These are phyloP conservation scores for Oxycera nigricornis DNA, from an alignment of 2,888 invertebrate genomes.

Conservation along the genomic window DNA sequence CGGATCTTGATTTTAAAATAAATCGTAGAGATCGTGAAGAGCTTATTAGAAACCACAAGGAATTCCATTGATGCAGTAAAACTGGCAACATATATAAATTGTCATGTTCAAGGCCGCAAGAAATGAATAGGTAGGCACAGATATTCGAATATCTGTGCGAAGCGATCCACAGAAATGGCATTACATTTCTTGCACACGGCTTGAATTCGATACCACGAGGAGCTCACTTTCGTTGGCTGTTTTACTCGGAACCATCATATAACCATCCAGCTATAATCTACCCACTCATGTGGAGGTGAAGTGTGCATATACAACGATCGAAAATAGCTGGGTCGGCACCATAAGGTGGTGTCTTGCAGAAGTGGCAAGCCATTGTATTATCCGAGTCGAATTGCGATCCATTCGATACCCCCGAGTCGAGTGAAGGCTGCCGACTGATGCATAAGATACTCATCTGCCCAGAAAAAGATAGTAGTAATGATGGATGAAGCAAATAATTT, in stretches of 20 bases:
- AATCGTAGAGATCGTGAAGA: background rate
- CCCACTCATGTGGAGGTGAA: background rate
- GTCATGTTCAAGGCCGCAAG: background rate
- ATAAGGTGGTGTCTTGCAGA: background rate
- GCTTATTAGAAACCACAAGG: no score
- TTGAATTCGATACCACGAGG: background rate
- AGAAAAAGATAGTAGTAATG: background rate
- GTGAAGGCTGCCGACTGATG: background rate
- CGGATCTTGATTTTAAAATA: background rate
- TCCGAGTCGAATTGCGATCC: background rate
- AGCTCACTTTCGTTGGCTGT: constrained; percentile 21
- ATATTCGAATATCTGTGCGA: background rate
- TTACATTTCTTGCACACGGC: background rate
- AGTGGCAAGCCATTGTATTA: background rate
- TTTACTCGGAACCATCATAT: background rate
- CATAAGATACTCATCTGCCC: background rate
- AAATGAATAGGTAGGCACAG: background rate
- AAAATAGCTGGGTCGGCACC: background rate
- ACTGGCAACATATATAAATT: background rate
- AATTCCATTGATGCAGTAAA: no score
- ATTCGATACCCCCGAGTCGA: background rate
- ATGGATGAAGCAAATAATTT: background rate
- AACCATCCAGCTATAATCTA: background rate
- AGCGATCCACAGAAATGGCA: background rate
- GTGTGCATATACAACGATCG: background rate